Evolutionary conservation across 2,797 vertebrate species (phyloP), one percentile per base, ranked within the genome.

Genomic region (Trichosurus vulpecula): DNA sequence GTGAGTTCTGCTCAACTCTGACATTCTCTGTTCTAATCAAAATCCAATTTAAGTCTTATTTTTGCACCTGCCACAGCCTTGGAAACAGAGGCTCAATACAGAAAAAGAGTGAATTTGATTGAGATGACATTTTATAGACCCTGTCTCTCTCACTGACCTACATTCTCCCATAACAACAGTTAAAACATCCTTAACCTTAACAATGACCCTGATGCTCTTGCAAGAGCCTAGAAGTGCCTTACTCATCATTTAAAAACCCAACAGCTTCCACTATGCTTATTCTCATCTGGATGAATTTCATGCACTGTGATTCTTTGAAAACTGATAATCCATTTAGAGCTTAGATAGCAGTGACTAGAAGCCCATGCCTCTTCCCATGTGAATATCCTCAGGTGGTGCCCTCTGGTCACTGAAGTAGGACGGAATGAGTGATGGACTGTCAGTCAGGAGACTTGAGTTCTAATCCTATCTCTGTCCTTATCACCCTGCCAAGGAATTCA

Each of bases 1-100:
- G 74, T 51, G 74, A 47, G 22, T 87, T 51, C 74, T 41, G 27
- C 74, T 47, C 41, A 51, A 47, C 74, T 87, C 41, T 87, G 74
- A 51, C 74, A 87, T 87, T 87, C 74, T 87, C 74, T 51, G 41
- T 87, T 87, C 41, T 87, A 87, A 87, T 87, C 74, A 87, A 87
- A 87, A 87, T 51, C 74, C 74, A 87, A 87, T 87, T 87, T 87
- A 87, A 87, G 74, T 27, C 74, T 51, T 87, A 51, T 87, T 87
- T 51, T 87, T 87, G 74, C 74, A 87, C 74, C 74, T 87, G 74
- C 74, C 74, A 87, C 74, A 87, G 74, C 74, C 74, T 87, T 47
- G 41, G 74, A 87, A 87, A 51, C 74, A 87, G 41, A 81, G 74
- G 9, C 87, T 87, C 74, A 4, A 51, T 87, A 87, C 41, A 51